A percentile compares a stretch with the other conserved stretches of the same genome.
Conservation (phyloP, 2,113 vertebrate species). For the Cromileptes altivelis region DNA sequence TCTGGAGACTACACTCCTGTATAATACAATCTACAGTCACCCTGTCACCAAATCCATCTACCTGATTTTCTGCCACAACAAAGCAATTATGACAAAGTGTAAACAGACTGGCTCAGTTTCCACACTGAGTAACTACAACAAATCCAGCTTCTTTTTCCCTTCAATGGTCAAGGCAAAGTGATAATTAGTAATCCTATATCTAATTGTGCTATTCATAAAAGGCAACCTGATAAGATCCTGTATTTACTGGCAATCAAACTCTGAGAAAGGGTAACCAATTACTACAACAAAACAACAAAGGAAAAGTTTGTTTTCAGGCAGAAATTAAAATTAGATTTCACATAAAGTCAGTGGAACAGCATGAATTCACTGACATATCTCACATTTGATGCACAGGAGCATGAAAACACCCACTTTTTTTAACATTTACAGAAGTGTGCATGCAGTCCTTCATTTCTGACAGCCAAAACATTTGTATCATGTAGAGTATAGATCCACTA, state of each 20-base stretch:
- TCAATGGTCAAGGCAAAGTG: constrained; percentile 71
- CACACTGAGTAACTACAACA: constrained; percentile 80
- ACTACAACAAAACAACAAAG: constrained; percentile 69
- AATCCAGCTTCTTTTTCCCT: constrained; percentile 58
- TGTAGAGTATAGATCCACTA: constrained; percentile 41
- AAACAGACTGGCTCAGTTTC: constrained; percentile 61
- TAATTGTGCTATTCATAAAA: constrained; percentile 79
- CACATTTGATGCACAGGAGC: background rate
- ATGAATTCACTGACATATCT: background rate
- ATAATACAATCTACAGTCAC: constrained; percentile 6
- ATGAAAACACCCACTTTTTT: background rate
- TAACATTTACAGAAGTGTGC: background rate
- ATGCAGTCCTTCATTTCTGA: background rate
- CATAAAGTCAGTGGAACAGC: background rate
- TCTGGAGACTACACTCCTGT: constrained; percentile 9
- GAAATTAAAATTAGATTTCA: background rate
- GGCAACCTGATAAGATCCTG: constrained; percentile 81
- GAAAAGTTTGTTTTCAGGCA: constrained; percentile 33
- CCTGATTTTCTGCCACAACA: constrained; percentile 31
- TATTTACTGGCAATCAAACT: constrained; percentile 72
- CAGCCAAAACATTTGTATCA: constrained; percentile 4
- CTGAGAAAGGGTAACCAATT: constrained; percentile 60
- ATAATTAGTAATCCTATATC: constrained; percentile 85
- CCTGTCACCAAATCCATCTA: constrained; percentile 6
- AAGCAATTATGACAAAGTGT: constrained; percentile 47